These are phyloP conservation scores for Lepidostoma basale DNA, from an alignment of 1,140 invertebrate genomes.

Conservation along the genomic window DNA sequence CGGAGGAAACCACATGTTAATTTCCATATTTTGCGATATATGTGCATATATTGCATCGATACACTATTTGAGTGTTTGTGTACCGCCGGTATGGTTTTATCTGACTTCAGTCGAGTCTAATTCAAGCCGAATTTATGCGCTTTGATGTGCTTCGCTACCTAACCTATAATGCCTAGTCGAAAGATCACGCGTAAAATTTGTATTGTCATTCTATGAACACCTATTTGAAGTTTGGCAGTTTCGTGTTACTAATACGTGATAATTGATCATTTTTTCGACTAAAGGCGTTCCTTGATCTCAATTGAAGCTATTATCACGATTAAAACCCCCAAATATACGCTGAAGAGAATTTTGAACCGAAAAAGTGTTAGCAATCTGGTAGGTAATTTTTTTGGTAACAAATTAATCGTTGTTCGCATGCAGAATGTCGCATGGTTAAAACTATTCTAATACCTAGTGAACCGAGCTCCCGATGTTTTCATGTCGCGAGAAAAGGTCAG, in stretches of 20 bases:
- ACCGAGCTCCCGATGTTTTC: not conserved
- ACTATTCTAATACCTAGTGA: not conserved
- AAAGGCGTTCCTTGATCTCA: not conserved
- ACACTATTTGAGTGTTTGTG: constrained; percentile 1
- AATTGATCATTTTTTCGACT: constrained; percentile 11
- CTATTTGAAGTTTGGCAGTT: constrained; percentile 14
- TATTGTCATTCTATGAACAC: constrained; percentile 29
- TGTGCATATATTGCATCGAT: not conserved
- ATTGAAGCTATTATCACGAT: constrained; percentile 5
- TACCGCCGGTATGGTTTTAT: too few relatives aligned
- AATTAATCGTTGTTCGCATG: constrained; percentile 10
- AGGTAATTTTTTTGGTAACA: constrained; percentile 17
- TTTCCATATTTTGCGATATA: constrained; percentile 18
- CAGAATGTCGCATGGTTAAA: constrained; percentile 9
- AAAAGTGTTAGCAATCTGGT: constrained; percentile 14
- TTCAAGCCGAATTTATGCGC: not conserved
- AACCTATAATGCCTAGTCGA: constrained; percentile 10
- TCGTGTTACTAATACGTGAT: constrained; percentile 13
- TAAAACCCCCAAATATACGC: too few relatives aligned
- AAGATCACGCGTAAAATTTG: constrained; percentile 21
- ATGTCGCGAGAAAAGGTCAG: not conserved
- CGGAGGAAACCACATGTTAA: constrained; percentile 27
- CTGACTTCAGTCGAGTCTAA: too few relatives aligned
- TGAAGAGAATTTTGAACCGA: not conserved
- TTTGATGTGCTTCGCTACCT: constrained; percentile 5